Percentiles rank a stretch among this genome's conserved stretches.
phyloP scores from a whole-genome alignment of 2,113 vertebrate species.

The Protobothrops mucrosquamatus region DNA sequence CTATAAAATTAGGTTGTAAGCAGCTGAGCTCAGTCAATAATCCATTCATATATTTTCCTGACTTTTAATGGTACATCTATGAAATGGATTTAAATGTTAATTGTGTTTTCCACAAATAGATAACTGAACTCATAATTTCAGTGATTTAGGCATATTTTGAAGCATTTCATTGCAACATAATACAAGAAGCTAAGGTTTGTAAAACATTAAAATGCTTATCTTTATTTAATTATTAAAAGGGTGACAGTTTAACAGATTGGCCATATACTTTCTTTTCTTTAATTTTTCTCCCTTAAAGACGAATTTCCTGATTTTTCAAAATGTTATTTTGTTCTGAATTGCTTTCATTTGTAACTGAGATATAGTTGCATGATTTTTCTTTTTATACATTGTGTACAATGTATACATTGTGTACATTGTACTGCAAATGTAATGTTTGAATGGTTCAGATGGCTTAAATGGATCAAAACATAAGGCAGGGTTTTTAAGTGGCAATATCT shows the following conservation, averaged over 20 bases:
- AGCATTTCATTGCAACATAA: background rate
- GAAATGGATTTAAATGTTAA: background rate
- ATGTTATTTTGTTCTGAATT: background rate
- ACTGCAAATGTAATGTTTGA: background rate
- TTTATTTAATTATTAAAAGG: background rate
- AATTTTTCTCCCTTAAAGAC: background rate
- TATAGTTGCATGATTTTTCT: background rate
- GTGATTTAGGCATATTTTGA: background rate
- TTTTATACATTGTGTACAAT: background rate
- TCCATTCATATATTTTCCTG: background rate
- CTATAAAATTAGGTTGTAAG: background rate
- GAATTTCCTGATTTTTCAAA: background rate
- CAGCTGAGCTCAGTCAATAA: background rate
- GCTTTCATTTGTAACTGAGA: background rate
- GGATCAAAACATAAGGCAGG: background rate
- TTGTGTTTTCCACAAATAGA: background rate
- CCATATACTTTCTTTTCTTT: background rate
- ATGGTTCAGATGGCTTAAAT: background rate
- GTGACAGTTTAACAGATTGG: background rate
- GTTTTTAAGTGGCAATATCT: background rate
- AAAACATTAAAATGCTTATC: background rate
- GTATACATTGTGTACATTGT: background rate
- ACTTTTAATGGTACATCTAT: background rate
- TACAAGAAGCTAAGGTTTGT: background rate
- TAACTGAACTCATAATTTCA: background rate